phyloP scores from a whole-genome alignment of 1,140 invertebrate species.

The Chrysoperla carnea region DNA sequence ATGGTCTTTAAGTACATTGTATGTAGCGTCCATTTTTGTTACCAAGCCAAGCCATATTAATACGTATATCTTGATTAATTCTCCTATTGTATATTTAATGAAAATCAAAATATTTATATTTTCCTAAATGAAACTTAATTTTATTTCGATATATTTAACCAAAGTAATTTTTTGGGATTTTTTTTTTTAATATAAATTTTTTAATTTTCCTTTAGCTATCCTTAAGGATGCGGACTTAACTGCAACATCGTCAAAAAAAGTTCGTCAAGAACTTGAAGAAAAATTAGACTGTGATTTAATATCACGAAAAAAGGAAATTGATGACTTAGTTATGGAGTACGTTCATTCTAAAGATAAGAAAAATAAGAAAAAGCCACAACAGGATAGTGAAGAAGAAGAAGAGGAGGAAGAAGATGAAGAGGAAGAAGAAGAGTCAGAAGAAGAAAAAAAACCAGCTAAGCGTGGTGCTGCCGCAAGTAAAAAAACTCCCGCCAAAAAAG shows the following conservation, averaged over 20 bases:
- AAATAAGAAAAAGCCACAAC: slow-evolving; percentile 30
- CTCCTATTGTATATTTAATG: slow-evolving; percentile 2
- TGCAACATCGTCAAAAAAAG: slow-evolving; percentile 73
- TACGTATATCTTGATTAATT: slow-evolving; percentile 2
- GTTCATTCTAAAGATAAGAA: slow-evolving; percentile 38
- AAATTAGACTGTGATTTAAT: slow-evolving; percentile 59
- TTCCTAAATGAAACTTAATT: not conserved
- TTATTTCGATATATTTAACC: slow-evolving; percentile 1
- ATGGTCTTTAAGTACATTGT: not conserved
- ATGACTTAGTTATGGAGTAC: slow-evolving; percentile 64
- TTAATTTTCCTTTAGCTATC: slow-evolving; percentile 38
- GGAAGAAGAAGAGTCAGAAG: slow-evolving; percentile 32
- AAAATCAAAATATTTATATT: not conserved
- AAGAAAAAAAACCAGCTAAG: slow-evolving; percentile 40
- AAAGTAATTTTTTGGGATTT: not conserved
- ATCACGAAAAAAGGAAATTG: slow-evolving; percentile 64
- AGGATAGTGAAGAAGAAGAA: slow-evolving; percentile 31
- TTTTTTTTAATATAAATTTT: not conserved
- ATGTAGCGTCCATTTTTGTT: not conserved
- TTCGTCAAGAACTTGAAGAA: slow-evolving; percentile 72
- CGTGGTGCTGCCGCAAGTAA: slow-evolving; percentile 30
- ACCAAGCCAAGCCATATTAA: not conserved
- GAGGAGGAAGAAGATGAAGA: slow-evolving; percentile 41
- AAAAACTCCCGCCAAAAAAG: slow-evolving; percentile 32
- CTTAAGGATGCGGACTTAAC: slow-evolving; percentile 73